Base-by-base conservation (phyloP, 2,888 invertebrate genomes). In the Stenchaetothrips biformis region DNA sequence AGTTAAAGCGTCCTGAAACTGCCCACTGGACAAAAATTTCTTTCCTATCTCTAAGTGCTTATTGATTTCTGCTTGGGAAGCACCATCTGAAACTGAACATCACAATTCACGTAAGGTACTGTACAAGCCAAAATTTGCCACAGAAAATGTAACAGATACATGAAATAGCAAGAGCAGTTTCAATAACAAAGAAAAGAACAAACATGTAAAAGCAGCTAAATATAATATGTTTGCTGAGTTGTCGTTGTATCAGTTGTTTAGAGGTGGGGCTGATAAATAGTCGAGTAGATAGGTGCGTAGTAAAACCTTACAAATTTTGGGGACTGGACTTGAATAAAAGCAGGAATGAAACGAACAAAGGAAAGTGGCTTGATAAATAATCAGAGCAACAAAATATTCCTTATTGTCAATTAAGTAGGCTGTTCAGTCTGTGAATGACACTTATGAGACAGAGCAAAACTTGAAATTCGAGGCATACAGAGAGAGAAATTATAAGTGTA, bases 31-130 rank as follows among this genome's bases (percentile, higher is more conserved):
- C 84, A 99, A 89, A 87, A 97, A 94, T 86, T 96, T 93, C 86
- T 94, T 94, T 0, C 99, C 99, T 87, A 97, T 89, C 86, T 98
- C 96, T 87, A 99, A 89, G 89, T 99, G 98, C 86, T 93, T 94
- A 85, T 96, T 94, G 82, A 98, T 93, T 88, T 98, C 97, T 79
- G 91, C 89, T 85, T 91, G 91, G 80, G 91, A 89, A 83, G 91
- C 90, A 84, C 91, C 90, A 85, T 93, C 82, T 83, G 92, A 91
- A 87, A 92, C 94, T 94, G 84, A 86, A 82, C 82, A 84, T 81
- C 82, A 81, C 81, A 82, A 81, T 13, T 13, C 16, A 18, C 59
- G 16, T 13, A 6, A 53, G 53, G 18, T 59, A 18, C 59, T 59
- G 59, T 6, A 59, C 59, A 59, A 13, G 6, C 37, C 37, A 37